These are phyloP conservation scores for Plectrocnemia conspersa DNA, from an alignment of 1,140 invertebrate species.

Conservation along the genomic window DNA sequence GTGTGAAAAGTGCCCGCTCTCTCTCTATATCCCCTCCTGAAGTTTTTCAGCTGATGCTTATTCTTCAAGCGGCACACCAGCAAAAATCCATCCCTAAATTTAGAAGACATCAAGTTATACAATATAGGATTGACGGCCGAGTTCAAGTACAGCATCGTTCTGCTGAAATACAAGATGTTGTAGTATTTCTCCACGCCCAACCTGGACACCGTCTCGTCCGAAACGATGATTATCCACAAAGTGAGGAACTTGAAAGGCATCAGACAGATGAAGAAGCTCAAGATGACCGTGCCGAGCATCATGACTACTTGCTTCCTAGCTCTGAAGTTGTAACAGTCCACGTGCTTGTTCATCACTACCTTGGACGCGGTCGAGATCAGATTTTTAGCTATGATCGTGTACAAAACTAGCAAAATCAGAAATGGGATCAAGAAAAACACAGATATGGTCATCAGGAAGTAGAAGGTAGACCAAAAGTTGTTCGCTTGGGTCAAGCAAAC, in stretches of 20 bases:
- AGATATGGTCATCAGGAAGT: slow-evolving; percentile 67
- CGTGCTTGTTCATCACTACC: slow-evolving; percentile 55
- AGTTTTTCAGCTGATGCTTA: slow-evolving; percentile 38
- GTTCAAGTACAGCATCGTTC: slow-evolving; percentile 83
- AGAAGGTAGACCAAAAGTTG: slow-evolving; percentile 62
- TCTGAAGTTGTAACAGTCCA: slow-evolving; percentile 57
- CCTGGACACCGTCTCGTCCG: slow-evolving; percentile 53
- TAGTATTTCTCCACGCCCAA: slow-evolving; percentile 70
- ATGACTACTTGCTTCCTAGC: slow-evolving; percentile 67
- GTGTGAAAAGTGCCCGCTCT: slow-evolving; percentile 49
- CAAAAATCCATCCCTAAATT: slow-evolving; percentile 73
- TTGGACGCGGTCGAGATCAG: slow-evolving; percentile 61
- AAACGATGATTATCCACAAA: slow-evolving; percentile 70
- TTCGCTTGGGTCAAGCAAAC: slow-evolving; percentile 64
- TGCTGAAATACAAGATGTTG: slow-evolving; percentile 73
- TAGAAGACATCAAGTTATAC: slow-evolving; percentile 81
- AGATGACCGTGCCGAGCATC: slow-evolving; percentile 79
- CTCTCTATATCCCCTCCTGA: slow-evolving; percentile 39
- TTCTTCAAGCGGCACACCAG: slow-evolving; percentile 56
- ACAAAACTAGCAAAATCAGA: slow-evolving; percentile 68
- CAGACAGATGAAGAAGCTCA: slow-evolving; percentile 81
- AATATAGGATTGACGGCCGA: slow-evolving; percentile 79
- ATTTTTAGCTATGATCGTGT: slow-evolving; percentile 70
- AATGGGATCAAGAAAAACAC: slow-evolving; percentile 75
- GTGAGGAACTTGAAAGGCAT: slow-evolving; percentile 80